Base-by-base conservation (phyloP, 2,113 vertebrate species). In the Balaeniceps rex region DNA sequence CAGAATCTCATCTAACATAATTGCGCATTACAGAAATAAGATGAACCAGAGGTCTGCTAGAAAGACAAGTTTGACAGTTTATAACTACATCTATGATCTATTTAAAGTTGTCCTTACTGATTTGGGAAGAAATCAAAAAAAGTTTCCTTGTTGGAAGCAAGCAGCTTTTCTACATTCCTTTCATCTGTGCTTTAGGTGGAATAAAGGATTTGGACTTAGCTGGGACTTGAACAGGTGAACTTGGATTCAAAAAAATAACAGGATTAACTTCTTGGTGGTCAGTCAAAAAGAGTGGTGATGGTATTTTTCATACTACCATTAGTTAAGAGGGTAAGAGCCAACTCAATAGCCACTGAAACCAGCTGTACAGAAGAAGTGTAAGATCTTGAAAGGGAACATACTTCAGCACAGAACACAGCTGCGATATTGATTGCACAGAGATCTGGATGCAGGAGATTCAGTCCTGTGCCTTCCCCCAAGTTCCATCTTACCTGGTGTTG, bases 361-460 rank as follows among this genome's bases (percentile, higher is more conserved):
- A 60, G 47, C 83, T 85, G 69, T 17, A 4, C 10, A 28, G 72
- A 65, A 71, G 46, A 6, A 33, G n/a, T 5, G 47, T 9, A 40
- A 72, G 60, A 10, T 68, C 6, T 9, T 63, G 55, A 13, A 42
- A 47, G 80, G 38, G 40, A 42, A 31, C 4, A 3, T 22, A 15
- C 61, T 17, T 42, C 49, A 84, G 77, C 69, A 1, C 69, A 66
- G 64, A 75, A 3, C 33, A 23, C 55, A 57, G 79, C 61, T 8
- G 11, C 4, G 5, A 0, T 6, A 22, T 1, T 0, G 0, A 11
- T 6, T 58, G 64, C 64, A 29, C 36, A 17, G 42, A 71, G 33
- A 19, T 44, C 28, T 70, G 83, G 60, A 14, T 60, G 34, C 74
- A 76, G 65, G 44, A 76, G 36, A 36, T 15, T 29, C 38, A 46